Conservation (phyloP, 1,140 invertebrate genomes). For the Limonius californicus region DNA sequence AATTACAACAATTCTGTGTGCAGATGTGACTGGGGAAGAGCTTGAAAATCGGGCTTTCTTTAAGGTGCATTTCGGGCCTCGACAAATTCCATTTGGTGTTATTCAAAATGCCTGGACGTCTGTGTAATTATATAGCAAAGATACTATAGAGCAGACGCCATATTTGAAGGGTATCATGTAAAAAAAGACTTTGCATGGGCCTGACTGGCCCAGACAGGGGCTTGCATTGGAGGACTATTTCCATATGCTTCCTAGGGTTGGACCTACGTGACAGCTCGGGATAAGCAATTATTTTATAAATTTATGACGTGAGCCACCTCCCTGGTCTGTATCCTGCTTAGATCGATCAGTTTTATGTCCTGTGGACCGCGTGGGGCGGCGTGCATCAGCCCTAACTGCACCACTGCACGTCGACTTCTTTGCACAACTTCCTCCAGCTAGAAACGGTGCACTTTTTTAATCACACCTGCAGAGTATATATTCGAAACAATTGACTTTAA, state of each 20-base stretch:
- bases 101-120: constrained; percentile 27
- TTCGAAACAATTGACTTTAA: background rate
- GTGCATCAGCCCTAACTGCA: constrained; percentile 16
- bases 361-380: constrained; percentile 21
- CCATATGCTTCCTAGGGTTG: constrained; percentile 9
- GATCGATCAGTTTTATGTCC: constrained; percentile 35
- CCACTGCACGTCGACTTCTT: background rate
- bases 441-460: background rate
- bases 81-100: constrained; percentile 23
- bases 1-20: background rate
- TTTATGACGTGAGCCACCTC: constrained; percentile 27
- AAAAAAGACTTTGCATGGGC: constrained; percentile 28
- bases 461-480: background rate
- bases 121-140: constrained; percentile 27
- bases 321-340: constrained; percentile 28
- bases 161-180: constrained; percentile 39
- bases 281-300: constrained; percentile 20
- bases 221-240: background rate
- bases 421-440: background rate
- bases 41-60: background rate
- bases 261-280: constrained; percentile 18
- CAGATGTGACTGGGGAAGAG: background rate
- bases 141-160: constrained; percentile 32
- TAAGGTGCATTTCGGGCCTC: background rate
- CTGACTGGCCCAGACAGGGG: background rate